A percentile compares a stretch with the other conserved stretches of the same genome.
Conservation (phyloP, 2,113 vertebrate genomes). For the Pandion haliaetus region DNA sequence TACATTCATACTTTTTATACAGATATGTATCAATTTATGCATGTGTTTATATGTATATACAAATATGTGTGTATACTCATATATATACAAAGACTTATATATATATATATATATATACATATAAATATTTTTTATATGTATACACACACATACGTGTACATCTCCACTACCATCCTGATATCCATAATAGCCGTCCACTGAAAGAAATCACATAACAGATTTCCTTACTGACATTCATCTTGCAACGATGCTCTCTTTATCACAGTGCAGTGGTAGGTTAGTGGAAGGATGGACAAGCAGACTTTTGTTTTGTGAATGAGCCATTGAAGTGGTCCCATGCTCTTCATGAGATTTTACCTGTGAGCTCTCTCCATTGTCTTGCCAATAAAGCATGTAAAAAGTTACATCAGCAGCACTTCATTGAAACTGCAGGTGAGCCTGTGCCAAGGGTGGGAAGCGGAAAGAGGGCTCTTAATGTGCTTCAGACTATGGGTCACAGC, state of each 20-base stretch:
- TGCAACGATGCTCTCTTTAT: not conserved
- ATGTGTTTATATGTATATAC: not conserved
- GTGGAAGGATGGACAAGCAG: not conserved
- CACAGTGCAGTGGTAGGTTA: not conserved
- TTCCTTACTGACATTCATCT: not conserved
- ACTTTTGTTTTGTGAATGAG: not conserved
- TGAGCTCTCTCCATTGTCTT: not conserved
- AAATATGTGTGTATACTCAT: not conserved
- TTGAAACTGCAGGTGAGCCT: not conserved
- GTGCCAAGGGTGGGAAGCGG: not conserved
- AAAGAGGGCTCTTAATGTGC: not conserved
- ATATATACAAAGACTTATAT: not conserved
- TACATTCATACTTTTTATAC: not conserved
- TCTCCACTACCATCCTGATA: not conserved
- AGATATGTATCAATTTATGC: not conserved
- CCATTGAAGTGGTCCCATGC: not conserved
- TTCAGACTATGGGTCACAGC: not conserved
- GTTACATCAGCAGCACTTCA: not conserved
- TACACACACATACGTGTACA: accelerated
- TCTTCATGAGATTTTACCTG: not conserved
- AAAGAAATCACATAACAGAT: not conserved
- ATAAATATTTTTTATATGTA: not conserved
- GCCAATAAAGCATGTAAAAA: not conserved
- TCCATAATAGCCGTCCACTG: not conserved
- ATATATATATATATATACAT: not conserved